A percentile compares a stretch with the other conserved stretches of the same genome.
phyloP scores from a whole-genome alignment of 2,113 vertebrate genomes.

The Cephalopholis sonnerati region DNA sequence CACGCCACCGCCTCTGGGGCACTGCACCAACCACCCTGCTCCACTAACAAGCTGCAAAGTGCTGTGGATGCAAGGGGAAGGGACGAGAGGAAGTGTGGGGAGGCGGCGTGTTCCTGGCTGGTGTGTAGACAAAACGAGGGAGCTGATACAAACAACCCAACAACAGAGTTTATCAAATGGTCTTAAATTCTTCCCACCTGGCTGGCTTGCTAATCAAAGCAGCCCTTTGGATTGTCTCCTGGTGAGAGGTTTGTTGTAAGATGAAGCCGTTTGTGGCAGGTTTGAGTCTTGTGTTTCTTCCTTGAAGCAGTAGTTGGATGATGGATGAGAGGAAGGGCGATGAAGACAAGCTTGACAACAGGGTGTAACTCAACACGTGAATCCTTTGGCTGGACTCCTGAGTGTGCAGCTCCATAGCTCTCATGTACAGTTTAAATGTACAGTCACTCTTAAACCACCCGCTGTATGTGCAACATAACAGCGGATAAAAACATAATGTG shows the following conservation, averaged over 20 bases:
- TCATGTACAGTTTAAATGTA: conserved; percentile 1
- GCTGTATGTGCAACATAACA: background rate
- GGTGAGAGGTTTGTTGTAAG: conserved; percentile 50
- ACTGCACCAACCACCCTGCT: conserved; percentile 74
- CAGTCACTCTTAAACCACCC: background rate
- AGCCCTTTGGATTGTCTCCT: conserved; percentile 30
- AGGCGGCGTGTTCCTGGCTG: conserved; percentile 32
- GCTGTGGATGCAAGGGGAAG: conserved; percentile 59
- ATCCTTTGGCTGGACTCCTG: conserved; percentile 27
- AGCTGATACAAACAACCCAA: conserved; percentile 44
- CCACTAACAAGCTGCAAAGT: conserved; percentile 84
- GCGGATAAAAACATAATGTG: conserved; percentile 7
- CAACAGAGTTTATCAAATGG: conserved; percentile 38
- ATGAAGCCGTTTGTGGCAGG: conserved; percentile 25
- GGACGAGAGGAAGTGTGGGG: conserved; percentile 10
- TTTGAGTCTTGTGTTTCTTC: background rate
- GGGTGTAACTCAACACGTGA: conserved; percentile 39
- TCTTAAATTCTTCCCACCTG: conserved; percentile 43
- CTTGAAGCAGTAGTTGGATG: conserved; percentile 29
- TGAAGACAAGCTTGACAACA: conserved; percentile 41
- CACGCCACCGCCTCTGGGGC: conserved; percentile 77
- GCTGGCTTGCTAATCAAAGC: conserved; percentile 71
- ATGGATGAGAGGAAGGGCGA: conserved; percentile 44
- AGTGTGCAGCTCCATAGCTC: conserved; percentile 6
- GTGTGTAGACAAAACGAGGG: conserved; percentile 13